Conservation (phyloP, 2,113 vertebrate genomes). For the Cyanoderma ruficeps region DNA sequence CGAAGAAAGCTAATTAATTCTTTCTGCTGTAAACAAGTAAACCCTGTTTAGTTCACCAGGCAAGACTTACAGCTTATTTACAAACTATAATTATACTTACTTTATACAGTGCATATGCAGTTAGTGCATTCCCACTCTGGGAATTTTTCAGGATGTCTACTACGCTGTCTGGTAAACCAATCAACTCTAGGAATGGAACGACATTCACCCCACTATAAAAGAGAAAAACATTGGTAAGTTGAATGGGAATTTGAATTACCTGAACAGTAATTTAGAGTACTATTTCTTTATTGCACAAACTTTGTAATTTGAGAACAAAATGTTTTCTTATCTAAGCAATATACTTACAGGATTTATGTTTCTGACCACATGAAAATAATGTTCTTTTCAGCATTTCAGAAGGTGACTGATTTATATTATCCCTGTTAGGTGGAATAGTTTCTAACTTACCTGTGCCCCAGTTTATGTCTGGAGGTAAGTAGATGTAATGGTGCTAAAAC, state of each 20-base stretch:
- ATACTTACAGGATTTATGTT: neutral
- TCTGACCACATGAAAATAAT: neutral
- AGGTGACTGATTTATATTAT: neutral
- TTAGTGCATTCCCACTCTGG: constrained; percentile 88
- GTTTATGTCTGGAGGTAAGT: neutral
- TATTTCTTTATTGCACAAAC: neutral
- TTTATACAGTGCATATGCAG: constrained; percentile 96
- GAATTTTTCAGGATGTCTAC: constrained; percentile 86
- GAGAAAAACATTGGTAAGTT: constrained; percentile 15
- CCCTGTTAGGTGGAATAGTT: neutral
- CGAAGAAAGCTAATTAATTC: neutral
- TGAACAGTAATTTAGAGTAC: neutral
- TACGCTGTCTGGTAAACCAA: constrained; percentile 85
- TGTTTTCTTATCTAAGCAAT: neutral
- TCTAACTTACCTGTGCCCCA: neutral
- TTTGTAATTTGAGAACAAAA: neutral
- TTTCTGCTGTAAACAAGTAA: neutral
- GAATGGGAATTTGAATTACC: neutral
- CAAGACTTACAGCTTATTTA: neutral
- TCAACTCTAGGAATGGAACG: constrained; percentile 86
- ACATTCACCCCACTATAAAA: constrained; percentile 88
- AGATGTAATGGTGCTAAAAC: neutral
- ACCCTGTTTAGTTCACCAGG: neutral
- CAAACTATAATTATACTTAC: constrained; percentile 71
- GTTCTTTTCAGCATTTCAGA: neutral